These are phyloP conservation scores for Serripes groenlandicus DNA, from an alignment of 2,888 invertebrate species.

Conservation along the genomic window DNA sequence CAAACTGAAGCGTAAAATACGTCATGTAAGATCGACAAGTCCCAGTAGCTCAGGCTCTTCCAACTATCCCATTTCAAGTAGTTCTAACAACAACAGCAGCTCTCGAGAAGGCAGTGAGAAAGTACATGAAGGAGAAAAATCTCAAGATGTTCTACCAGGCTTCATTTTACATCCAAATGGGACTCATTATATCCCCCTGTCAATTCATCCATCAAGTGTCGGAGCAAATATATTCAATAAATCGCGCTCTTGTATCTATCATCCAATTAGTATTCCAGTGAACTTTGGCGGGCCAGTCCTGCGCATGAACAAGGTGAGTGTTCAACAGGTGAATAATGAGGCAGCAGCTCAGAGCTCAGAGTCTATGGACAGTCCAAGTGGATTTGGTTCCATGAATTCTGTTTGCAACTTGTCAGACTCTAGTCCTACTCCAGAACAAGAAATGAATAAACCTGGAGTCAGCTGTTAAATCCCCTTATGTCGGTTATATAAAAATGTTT, in stretches of 20 bases:
- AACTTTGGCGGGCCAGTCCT: conserved; percentile 78
- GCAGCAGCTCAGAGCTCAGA: background rate
- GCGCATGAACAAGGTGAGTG: conserved; percentile 52
- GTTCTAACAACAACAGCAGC: conserved; percentile 43
- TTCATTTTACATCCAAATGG: conserved; percentile 96
- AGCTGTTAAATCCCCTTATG: too few relatives aligned
- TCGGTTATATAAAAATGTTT: too few relatives aligned
- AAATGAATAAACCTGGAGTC: too few relatives aligned
- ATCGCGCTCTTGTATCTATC: conserved; percentile 71
- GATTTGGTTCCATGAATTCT: background rate
- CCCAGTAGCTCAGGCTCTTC: conserved; percentile 64
- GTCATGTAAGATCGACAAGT: conserved; percentile 47
- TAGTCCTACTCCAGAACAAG: background rate
- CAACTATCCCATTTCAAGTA: conserved; percentile 67
- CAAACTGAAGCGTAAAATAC: conserved; percentile 62
- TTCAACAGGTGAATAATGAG: background rate
- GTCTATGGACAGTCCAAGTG: background rate
- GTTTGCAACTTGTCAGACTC: background rate
- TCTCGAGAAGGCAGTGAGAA: conserved; percentile 40
- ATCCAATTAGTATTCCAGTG: conserved; percentile 84
- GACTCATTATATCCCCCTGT: conserved; percentile 94
- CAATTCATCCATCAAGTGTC: conserved; percentile 77
- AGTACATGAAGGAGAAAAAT: conserved; percentile 36
- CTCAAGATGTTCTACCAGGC: conserved; percentile 89
- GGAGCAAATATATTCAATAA: conserved; percentile 85